phyloP scores from a whole-genome alignment of 2,888 invertebrate species.

The Leptinotarsa peninsularis region DNA sequence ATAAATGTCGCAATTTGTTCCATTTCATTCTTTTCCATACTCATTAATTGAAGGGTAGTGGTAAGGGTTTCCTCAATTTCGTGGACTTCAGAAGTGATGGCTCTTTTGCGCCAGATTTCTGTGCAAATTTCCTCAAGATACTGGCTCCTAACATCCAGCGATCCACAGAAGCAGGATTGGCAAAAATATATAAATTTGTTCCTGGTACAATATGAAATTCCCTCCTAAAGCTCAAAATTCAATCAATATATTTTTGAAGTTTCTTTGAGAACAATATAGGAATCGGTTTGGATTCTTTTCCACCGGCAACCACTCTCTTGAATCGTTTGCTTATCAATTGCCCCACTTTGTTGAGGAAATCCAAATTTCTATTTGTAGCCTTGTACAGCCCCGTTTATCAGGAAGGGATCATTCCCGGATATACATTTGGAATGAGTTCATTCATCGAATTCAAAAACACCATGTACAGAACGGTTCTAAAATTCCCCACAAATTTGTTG shows the following conservation, averaged over 20 bases:
- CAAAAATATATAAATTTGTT: slow-evolving; percentile 43
- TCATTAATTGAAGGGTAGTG: slow-evolving; percentile 43
- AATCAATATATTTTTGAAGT: too few relatives aligned
- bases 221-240: slow-evolving; percentile 26
- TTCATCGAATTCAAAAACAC: too few relatives aligned
- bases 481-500: too few relatives aligned
- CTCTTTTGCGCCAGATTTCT: slow-evolving; percentile 37
- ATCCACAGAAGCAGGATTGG: slow-evolving; percentile 41
- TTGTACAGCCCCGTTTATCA: too few relatives aligned
- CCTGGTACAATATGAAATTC: slow-evolving; percentile 39
- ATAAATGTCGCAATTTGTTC: slow-evolving; percentile 43
- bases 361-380: background rate
- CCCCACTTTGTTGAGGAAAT: slow-evolving; percentile 30
- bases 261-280: too few relatives aligned
- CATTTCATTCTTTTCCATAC: slow-evolving; percentile 39
- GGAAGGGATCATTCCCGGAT: too few relatives aligned
- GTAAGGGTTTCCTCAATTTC: slow-evolving; percentile 37
- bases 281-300: too few relatives aligned
- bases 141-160: slow-evolving; percentile 43
- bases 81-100: slow-evolving; percentile 35
- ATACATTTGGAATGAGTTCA: too few relatives aligned
- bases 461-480: too few relatives aligned
- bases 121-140: slow-evolving; percentile 36
- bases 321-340: slow-evolving; percentile 36
- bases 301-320: too few relatives aligned